These are phyloP conservation scores for Psittacula derbiana DNA, from an alignment of 2,797 vertebrate species.

Conservation along the genomic window DNA sequence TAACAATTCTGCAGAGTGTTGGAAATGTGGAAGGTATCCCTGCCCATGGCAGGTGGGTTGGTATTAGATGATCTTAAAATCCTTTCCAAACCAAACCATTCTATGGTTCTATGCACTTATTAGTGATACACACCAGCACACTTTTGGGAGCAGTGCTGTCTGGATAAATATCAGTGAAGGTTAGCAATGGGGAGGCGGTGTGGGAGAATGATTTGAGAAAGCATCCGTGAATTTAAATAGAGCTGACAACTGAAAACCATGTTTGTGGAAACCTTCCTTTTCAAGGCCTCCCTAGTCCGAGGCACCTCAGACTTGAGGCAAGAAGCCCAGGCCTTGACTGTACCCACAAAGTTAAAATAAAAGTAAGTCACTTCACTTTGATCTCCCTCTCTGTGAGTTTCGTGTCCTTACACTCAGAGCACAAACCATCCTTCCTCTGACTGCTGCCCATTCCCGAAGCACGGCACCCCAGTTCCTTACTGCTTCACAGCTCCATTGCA, in stretches of 20 bases:
- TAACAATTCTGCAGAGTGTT: not conserved
- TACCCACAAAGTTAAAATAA: not conserved
- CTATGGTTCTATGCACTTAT: not conserved
- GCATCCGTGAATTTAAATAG: not conserved
- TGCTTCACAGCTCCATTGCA: not conserved
- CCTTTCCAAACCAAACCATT: not conserved
- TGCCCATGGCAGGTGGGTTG: not conserved
- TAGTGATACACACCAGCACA: not conserved
- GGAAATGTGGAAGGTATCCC: not conserved
- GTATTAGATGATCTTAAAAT: not conserved
- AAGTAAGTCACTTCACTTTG: not conserved
- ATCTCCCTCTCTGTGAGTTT: not conserved
- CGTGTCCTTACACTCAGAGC: not conserved
- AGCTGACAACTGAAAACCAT: accelerated
- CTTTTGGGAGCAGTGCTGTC: not conserved
- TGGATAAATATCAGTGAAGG: not conserved
- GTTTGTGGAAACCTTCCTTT: not conserved
- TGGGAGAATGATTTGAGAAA: not conserved
- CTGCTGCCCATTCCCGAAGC: not conserved
- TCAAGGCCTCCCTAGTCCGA: not conserved
- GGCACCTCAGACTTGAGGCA: not conserved
- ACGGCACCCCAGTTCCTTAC: accelerated
- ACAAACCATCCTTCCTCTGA: accelerated
- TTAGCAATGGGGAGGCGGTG: not conserved
- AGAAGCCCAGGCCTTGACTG: not conserved